A percentile compares a stretch with the other conserved stretches of the same genome.
Conservation (phyloP, 2,888 invertebrate genomes). For the Ectropis crepuscularia region DNA sequence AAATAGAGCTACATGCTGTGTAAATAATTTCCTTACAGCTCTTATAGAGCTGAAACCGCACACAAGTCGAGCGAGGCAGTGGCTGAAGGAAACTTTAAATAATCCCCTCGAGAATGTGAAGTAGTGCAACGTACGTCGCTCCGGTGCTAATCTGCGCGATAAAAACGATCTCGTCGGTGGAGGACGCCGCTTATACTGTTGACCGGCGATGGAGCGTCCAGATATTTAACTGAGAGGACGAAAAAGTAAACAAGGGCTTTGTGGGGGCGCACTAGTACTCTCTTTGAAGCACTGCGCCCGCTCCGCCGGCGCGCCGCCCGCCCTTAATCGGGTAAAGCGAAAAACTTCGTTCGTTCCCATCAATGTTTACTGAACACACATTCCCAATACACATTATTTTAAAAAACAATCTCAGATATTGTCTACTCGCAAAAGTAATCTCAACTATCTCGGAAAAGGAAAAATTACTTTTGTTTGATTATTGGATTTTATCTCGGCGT, state of each 20-base stretch:
- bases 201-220: constrained; percentile 67
- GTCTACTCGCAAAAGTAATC: constrained; percentile 23
- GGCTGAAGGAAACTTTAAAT: constrained; percentile 60
- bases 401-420: constrained; percentile 31
- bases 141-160: constrained; percentile 64
- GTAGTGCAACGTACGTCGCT: constrained; percentile 61
- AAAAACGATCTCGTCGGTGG: constrained; percentile 60
- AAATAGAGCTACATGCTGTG: constrained; percentile 4
- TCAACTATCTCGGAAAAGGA: constrained; percentile 2
- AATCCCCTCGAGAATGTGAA: constrained; percentile 64
- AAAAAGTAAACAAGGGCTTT: constrained; percentile 69
- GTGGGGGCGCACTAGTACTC: constrained; percentile 48
- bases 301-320: constrained; percentile 42
- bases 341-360: constrained; percentile 56
- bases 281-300: constrained; percentile 51
- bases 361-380: constrained; percentile 33
- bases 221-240: constrained; percentile 66
- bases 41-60: constrained; percentile 33
- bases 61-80: constrained; percentile 39
- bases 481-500: constrained; percentile 6
- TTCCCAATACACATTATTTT: constrained; percentile 29
- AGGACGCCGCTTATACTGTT: constrained; percentile 63
- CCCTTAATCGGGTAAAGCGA: constrained; percentile 61
- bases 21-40: constrained; percentile 10
- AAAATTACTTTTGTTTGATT: constrained; percentile 6